These are phyloP conservation scores for Aphaenogaster floridana DNA, from an alignment of 1,140 invertebrate species.

Conservation along the genomic window DNA sequence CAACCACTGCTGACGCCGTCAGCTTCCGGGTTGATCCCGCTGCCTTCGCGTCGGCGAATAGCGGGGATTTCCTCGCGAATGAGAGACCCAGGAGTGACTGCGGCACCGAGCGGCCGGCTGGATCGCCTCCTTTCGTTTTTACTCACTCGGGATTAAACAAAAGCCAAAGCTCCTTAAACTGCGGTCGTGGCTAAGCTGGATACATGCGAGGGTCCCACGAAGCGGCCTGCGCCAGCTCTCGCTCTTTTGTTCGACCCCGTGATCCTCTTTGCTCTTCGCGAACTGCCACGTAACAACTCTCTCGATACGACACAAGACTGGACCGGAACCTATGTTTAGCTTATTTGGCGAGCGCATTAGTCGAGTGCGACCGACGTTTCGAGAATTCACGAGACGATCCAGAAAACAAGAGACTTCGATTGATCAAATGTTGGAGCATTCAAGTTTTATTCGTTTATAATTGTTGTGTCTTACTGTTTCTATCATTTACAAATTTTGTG, in stretches of 20 bases:
- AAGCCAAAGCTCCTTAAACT: constrained; percentile 87
- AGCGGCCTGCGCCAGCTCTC: constrained; percentile 51
- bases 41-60: constrained; percentile 61
- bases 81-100: constrained; percentile 78
- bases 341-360: constrained; percentile 61
- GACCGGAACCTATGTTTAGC: constrained; percentile 70
- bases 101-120: constrained; percentile 46
- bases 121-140: constrained; percentile 84
- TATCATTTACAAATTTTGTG: too few relatives aligned
- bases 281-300: constrained; percentile 74
- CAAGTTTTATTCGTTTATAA: constrained; percentile 2
- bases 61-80: constrained; percentile 78
- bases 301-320: constrained; percentile 66
- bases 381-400: constrained; percentile 9
- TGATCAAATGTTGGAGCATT: not conserved
- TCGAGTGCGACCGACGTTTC: constrained; percentile 17
- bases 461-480: not conserved
- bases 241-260: constrained; percentile 80
- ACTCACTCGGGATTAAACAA: constrained; percentile 85
- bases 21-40: constrained; percentile 70
- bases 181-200: constrained; percentile 85
- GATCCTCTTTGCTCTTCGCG: constrained; percentile 76
- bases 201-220: constrained; percentile 84
- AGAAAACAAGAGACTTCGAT: not conserved
- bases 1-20: constrained; percentile 43